Base-by-base conservation (phyloP, 2,888 invertebrate genomes). In the Bombyx huttoni region DNA sequence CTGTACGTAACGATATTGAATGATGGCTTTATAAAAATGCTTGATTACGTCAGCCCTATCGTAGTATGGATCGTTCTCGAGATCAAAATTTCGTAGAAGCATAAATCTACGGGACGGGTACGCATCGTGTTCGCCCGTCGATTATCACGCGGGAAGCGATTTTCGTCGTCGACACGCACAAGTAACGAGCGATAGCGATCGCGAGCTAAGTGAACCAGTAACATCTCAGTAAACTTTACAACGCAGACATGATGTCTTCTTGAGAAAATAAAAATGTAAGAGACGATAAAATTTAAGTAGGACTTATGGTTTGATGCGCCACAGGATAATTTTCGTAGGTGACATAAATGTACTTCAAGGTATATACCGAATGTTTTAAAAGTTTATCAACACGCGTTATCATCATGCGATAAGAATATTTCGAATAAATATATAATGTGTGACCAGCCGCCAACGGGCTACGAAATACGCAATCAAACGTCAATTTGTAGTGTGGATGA, bases 61-160 rank as follows among this genome's bases (percentile, higher is more conserved):
- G 69, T 62, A 64, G 56, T 58, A 60, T 59, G 59, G 55, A 54
- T 60, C 67, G 64, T 61, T 63, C 64, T 64, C 63, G 63, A 65
- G 65, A 67, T 59, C 64, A 65, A 67, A 76, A 79, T 78, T 76
- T 75, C 69, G 67, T 74, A 14, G 40, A 52, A 33, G 40, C 72
- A 79, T 82, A 81, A 82, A 82, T 81, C 78, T 73, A 72, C 60
- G 64, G 60, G 61, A 48, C 45, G 50, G 13, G 45, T 52, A 48
- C 50, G 45, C 48, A 50, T 50, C 50, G 46, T 51, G 49, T 75
- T 73, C 79, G 78, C 75, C 63, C 79, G 79, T 82, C 81, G 79
- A 81, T 82, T 81, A 79, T 75, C 73, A 67, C 73, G 64, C 52
- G 63, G 65, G 61, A 65, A 72, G 68, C 69, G 68, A 68, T 70